phyloP scores from a whole-genome alignment of 2,113 vertebrate genomes.

The Limanda limanda region DNA sequence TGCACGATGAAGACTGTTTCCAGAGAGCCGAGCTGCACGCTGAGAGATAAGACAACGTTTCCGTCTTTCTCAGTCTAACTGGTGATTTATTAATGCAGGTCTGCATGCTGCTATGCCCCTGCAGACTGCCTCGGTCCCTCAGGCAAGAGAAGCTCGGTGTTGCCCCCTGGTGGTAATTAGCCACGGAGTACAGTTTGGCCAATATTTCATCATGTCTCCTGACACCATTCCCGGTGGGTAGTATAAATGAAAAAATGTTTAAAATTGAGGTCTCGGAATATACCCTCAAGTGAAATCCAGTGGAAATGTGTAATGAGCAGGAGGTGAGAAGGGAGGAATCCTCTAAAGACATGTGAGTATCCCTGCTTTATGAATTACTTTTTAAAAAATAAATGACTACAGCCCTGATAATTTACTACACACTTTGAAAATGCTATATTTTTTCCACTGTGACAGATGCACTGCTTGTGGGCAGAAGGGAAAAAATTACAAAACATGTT shows the following conservation, averaged over 20 bases:
- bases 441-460: constrained; percentile 27
- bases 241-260: constrained; percentile 9
- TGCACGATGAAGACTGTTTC: background rate
- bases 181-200: background rate
- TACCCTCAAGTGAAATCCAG: constrained; percentile 23
- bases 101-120: constrained; percentile 68
- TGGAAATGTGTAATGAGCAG: constrained; percentile 16
- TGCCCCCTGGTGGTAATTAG: constrained; percentile 78
- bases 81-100: constrained; percentile 83
- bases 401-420: constrained; percentile 25
- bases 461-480: background rate
- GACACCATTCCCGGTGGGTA: constrained; percentile 17
- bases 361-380: constrained; percentile 24
- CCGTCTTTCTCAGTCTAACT: constrained; percentile 53
- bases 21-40: constrained; percentile 6
- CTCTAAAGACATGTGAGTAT: background rate
- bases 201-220: constrained; percentile 36
- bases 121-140: constrained; percentile 55
- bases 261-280: constrained; percentile 24
- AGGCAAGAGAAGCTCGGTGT: constrained; percentile 54
- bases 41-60: constrained; percentile 49
- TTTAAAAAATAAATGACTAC: background rate
- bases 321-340: background rate
- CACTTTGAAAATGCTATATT: background rate
- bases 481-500: background rate